Percentiles rank a stretch among this genome's conserved stretches.
Conservation (phyloP, 2,113 vertebrate genomes). For the Athene noctua region DNA sequence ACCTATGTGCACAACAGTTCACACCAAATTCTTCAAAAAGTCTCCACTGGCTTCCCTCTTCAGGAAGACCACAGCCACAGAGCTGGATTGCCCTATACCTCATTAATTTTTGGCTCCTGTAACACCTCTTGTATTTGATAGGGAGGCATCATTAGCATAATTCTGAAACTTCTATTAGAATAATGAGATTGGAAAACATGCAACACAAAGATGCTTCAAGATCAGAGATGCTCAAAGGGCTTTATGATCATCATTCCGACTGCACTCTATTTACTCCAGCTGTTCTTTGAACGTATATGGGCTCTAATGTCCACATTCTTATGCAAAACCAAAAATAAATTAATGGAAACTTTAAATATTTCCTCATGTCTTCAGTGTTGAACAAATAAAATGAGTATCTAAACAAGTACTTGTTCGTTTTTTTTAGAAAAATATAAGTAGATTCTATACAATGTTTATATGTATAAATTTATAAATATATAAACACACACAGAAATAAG, state of each 20-base stretch:
- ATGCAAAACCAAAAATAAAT: background rate
- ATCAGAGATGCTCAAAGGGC: background rate
- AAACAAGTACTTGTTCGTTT: background rate
- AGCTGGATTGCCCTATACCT: background rate
- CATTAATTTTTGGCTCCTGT: background rate
- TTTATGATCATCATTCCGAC: background rate
- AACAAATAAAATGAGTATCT: background rate
- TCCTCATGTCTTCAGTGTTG: background rate
- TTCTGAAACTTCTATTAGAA: background rate
- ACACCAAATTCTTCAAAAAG: background rate
- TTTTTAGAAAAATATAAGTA: background rate
- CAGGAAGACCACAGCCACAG: background rate
- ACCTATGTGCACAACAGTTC: background rate
- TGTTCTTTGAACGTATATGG: background rate
- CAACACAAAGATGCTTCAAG: background rate
- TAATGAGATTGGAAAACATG: background rate
- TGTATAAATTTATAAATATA: background rate
- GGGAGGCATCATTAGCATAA: background rate
- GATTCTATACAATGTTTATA: background rate
- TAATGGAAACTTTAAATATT: background rate
- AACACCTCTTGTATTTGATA: background rate
- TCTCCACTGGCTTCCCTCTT: background rate
- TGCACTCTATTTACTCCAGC: background rate
- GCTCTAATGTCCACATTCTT: background rate
- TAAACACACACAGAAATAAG: background rate